These are phyloP conservation scores for Ovis aries DNA, from an alignment of 2,113 vertebrate species.

Conservation along the genomic window ARS-UI_Ramb_v3.0 NC_056064.1:42068501-42069000, in stretches of 20 bases:
- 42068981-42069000: rapidly evolving
- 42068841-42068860: background rate
- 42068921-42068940: background rate
- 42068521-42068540: background rate
- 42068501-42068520: rapidly evolving
- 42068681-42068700: background rate
- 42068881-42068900: background rate
- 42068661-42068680: background rate
- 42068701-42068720: rapidly evolving
- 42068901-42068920: background rate
- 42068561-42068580: background rate
- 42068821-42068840: rapidly evolving
- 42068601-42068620: background rate
- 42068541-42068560: background rate
- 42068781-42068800: background rate
- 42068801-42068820: background rate
- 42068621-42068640: no score
- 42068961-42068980: background rate
- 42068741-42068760: background rate
- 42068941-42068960: background rate
- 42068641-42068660: rapidly evolving
- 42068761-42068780: background rate
- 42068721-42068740: rapidly evolving
- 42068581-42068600: background rate
- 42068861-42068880: rapidly evolving